A percentile compares a stretch with the other conserved stretches of the same genome.
These are phyloP conservation scores for Heteropelma amictum DNA, from an alignment of 2,888 invertebrate species.

Conservation along the genomic window DNA sequence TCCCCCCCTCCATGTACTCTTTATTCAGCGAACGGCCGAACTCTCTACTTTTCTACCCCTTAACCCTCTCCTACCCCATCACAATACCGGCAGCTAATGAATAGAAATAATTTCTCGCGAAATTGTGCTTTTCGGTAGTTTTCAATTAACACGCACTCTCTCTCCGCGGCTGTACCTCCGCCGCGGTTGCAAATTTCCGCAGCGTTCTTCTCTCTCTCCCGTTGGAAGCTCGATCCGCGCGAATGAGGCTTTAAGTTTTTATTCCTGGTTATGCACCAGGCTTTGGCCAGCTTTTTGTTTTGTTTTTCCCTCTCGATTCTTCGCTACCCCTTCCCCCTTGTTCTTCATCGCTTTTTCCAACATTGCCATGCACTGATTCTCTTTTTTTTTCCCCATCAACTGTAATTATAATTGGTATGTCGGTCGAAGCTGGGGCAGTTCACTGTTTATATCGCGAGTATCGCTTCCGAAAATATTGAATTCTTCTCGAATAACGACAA, in stretches of 20 bases:
- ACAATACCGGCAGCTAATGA: constrained; percentile 72
- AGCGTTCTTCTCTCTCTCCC: constrained; percentile 19
- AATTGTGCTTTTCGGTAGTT: constrained; percentile 65
- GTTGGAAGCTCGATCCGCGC: constrained; percentile 49
- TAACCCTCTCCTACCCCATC: constrained; percentile 30
- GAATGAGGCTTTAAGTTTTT: constrained; percentile 63
- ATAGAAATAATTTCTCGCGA: constrained; percentile 75
- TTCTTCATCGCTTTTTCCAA: constrained; percentile 32
- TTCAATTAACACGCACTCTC: constrained; percentile 59
- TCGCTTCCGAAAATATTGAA: too few species aligned
- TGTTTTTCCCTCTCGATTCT: constrained; percentile 43
- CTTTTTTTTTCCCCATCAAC: constrained; percentile 23
- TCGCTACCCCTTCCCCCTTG: constrained; percentile 26
- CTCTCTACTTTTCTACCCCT: constrained; percentile 35
- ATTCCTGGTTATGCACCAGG: constrained; percentile 56
- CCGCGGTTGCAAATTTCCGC: constrained; percentile 12
- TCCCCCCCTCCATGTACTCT: neutral
- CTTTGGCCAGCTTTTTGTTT: constrained; percentile 32
- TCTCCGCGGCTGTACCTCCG: constrained; percentile 16
- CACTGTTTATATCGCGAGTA: too few species aligned
- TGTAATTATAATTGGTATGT: constrained; percentile 67
- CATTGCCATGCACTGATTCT: constrained; percentile 44
- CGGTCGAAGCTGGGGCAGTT: constrained; percentile 48
- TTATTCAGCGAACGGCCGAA: constrained; percentile 26
- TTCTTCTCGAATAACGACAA: too few species aligned